phyloP scores from a whole-genome alignment of 2,888 invertebrate genomes.

The Drosophila anceps region DNA sequence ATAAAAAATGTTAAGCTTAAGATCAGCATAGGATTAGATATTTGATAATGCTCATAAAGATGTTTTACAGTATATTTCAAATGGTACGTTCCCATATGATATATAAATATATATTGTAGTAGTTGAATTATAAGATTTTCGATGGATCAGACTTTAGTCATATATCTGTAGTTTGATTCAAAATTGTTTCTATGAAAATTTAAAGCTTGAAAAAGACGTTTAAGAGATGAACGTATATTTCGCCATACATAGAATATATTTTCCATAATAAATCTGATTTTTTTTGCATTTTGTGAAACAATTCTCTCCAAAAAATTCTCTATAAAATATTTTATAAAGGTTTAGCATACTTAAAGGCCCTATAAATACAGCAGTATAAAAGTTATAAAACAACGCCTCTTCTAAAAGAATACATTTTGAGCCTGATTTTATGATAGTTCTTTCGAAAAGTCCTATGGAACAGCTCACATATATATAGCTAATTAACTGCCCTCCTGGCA shows the following conservation, averaged over 20 bases:
- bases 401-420: neutral
- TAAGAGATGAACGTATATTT: neutral
- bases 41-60: neutral
- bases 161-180: too few species aligned
- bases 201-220: neutral
- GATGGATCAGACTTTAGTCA: too few species aligned
- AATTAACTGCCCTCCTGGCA: constrained; percentile 27
- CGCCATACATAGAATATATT: too few species aligned
- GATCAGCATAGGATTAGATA: neutral
- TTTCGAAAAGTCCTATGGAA: neutral
- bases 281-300: too few species aligned
- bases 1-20: neutral
- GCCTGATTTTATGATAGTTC: neutral
- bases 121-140: too few species aligned
- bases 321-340: neutral
- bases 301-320: neutral
- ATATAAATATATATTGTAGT: too few species aligned
- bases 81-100: too few species aligned
- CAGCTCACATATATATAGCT: constrained; percentile 15
- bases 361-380: too few species aligned
- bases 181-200: too few species aligned
- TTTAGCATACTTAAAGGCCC: neutral
- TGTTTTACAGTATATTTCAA: too few species aligned
- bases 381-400: too few species aligned
- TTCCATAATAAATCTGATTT: too few species aligned